Evolutionary conservation across 2,113 vertebrate species (phyloP), one percentile per base, ranked within the genome.

Genomic region (Maylandia zebra): DNA sequence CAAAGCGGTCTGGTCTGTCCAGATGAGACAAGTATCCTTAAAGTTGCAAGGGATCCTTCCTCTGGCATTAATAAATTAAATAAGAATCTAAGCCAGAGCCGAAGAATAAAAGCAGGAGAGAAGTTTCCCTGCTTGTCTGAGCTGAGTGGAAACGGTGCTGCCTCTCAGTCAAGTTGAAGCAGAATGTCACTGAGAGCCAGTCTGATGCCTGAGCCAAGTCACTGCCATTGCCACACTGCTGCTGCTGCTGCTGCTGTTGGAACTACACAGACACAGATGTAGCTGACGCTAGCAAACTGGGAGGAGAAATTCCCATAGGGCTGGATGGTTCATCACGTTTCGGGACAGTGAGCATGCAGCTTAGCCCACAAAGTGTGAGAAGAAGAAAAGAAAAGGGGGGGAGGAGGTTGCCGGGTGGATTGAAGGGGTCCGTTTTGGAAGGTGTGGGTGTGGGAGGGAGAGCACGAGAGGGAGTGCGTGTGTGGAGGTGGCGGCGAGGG

Each of bases 291-390:
- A 92, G 93, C 95, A 95, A 90, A 88, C 88, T 81, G 91, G 89
- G 90, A 95, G 94, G 89, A 95, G 92, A 96, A 96, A 97, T 97
- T 97, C 96, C 97, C 92, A 92, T 95, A 95, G 97, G 97, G 96
- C 96, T 96, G 95, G 94, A 89, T 90, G 96, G 96, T 96, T 97
- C 97, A 96, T 97, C 96, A 92, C 96, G 95, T 97, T 96, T 97
- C 95, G 86, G 96, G 96, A 97, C 97, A 97, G 96, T 95, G 96
- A 97, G 96, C 96, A 95, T 56, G 89, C 96, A 95, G 95, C 96
- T 95, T 94, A 94, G 94, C 88, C 59, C 87, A 69, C 52, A 87
- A 91, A 91, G 91, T 85, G 90, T 88, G 89, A 43, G 89, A 83
- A 87, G 53, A 48, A 59, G 64, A 56, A 43, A 52, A 85, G 56